A percentile compares a stretch with the other conserved stretches of the same genome.
Evolutionary conservation across 2,888 invertebrate genomes (phyloP).

Genomic region (Altica lythri): DNA sequence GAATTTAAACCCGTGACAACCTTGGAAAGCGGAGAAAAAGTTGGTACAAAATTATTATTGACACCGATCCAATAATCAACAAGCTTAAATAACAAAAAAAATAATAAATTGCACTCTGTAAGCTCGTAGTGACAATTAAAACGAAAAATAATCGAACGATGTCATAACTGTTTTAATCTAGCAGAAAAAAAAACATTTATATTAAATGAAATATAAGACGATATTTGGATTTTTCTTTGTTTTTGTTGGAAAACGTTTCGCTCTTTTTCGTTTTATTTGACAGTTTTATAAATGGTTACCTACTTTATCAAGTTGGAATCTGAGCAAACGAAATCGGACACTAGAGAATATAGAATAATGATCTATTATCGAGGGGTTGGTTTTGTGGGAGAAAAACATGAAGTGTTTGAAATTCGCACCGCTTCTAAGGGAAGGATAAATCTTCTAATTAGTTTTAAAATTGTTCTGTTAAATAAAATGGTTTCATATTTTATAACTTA

Average conservation of each 20-base stretch:
- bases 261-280: slow-evolving; percentile 25
- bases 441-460: slow-evolving; percentile 6
- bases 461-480: too few relatives aligned
- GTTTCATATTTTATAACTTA: too few relatives aligned
- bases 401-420: slow-evolving; percentile 7
- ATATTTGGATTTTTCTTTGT: slow-evolving; percentile 10
- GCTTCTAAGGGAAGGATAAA: background rate
- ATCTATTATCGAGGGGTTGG: slow-evolving; percentile 30
- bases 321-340: slow-evolving; percentile 31
- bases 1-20: too few relatives aligned
- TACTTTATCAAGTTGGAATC: slow-evolving; percentile 31
- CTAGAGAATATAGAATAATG: slow-evolving; percentile 30
- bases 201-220: slow-evolving; percentile 9
- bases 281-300: slow-evolving; percentile 32
- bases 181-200: slow-evolving; percentile 2
- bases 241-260: slow-evolving; percentile 11
- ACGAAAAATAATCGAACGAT: too few relatives aligned
- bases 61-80: too few relatives aligned
- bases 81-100: too few relatives aligned
- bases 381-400: slow-evolving; percentile 11
- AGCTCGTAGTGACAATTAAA: too few relatives aligned
- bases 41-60: too few relatives aligned
- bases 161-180: too few relatives aligned
- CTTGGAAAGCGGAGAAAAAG: too few relatives aligned
- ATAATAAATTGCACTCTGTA: too few relatives aligned